phyloP scores from a whole-genome alignment of 2,797 vertebrate species.

The Fringilla coelebs region DNA sequence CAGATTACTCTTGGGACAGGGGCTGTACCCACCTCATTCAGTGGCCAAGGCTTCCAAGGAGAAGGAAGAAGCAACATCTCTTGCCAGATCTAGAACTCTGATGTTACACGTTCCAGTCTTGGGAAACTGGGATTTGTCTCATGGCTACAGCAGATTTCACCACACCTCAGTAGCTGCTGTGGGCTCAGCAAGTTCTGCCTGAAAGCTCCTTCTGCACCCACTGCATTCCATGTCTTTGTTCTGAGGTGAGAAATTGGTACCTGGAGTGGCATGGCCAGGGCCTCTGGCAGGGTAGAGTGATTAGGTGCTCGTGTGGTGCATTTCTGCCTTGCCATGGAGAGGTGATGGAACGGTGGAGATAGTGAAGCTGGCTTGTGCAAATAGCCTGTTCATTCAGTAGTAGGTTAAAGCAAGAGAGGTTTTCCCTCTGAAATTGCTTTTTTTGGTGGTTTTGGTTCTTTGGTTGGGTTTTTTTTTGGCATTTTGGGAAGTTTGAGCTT shows the following conservation, averaged over 20 bases:
- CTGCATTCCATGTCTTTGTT: neutral
- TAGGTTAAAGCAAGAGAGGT: neutral
- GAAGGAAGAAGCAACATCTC: neutral
- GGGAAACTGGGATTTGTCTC: neutral
- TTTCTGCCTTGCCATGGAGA: neutral
- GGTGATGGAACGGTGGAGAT: neutral
- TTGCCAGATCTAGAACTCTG: neutral
- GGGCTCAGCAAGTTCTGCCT: neutral
- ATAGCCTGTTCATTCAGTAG: neutral
- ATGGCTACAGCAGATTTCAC: neutral
- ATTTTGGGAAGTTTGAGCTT: neutral
- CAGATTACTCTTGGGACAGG: neutral
- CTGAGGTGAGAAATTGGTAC: neutral
- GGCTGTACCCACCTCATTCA: neutral
- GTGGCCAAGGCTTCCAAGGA: neutral
- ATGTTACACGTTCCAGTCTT: neutral
- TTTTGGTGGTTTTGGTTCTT: too few relatives aligned
- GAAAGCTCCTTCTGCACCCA: neutral
- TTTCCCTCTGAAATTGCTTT: neutral
- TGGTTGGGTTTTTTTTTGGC: too few relatives aligned
- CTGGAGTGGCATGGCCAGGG: neutral
- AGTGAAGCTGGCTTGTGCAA: neutral
- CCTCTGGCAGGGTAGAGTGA: neutral
- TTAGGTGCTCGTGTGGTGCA: neutral
- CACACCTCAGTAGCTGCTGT: neutral